Percentiles rank a stretch among this genome's conserved stretches.
These are phyloP conservation scores for Xestia ashworthii DNA, from an alignment of 2,888 invertebrate genomes.

Conservation along the genomic window DNA sequence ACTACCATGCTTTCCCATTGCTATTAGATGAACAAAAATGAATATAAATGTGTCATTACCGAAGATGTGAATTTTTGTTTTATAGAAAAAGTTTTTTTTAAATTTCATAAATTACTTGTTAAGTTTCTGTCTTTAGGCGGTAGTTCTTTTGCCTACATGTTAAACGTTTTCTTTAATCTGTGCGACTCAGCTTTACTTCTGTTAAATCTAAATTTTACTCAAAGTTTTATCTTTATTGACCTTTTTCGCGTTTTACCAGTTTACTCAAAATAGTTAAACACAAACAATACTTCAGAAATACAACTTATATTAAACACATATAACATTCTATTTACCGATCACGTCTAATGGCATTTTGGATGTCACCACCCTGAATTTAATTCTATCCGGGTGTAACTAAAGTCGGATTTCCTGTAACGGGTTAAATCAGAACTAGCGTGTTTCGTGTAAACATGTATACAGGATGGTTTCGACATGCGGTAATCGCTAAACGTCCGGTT, in stretches of 20 bases:
- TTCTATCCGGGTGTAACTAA: not conserved
- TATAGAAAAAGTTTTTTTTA: no score
- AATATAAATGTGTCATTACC: no score
- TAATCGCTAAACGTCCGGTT: slow-evolving; percentile 72
- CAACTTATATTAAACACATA: slow-evolving; percentile 41
- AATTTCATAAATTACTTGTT: no score
- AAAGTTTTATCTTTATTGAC: not conserved
- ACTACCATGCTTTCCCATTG: no score
- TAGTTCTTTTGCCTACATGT: no score
- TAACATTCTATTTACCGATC: slow-evolving; percentile 44
- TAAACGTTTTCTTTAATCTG: no score
- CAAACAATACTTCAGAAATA: slow-evolving; percentile 20
- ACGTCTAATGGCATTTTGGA: slow-evolving; percentile 34
- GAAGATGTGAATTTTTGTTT: no score
- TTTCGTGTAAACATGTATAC: slow-evolving; percentile 68
- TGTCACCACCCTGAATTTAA: slow-evolving; percentile 14
- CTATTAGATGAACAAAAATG: no score
- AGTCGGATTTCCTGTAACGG: slow-evolving; percentile 38
- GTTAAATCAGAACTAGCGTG: slow-evolving; percentile 61
- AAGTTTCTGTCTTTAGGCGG: no score
- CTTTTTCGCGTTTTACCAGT: not conserved
- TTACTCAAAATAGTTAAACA: not conserved
- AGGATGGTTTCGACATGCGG: slow-evolving; percentile 72
- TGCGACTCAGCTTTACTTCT: not conserved
- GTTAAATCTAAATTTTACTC: not conserved